These are phyloP conservation scores for Melanerpes aurifrons DNA, from an alignment of 2,113 vertebrate species.

Conservation along the genomic window DNA sequence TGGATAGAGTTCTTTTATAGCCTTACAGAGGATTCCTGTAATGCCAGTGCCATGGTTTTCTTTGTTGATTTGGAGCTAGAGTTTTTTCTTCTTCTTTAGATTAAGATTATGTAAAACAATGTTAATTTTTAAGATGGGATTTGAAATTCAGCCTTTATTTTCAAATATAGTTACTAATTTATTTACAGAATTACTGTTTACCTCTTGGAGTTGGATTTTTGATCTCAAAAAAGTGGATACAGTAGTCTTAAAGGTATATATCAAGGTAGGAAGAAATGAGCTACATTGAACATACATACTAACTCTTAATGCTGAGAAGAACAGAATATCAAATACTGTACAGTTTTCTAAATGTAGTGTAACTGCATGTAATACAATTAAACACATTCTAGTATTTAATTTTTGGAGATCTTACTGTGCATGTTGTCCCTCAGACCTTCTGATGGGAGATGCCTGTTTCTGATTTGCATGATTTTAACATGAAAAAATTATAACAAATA, in stretches of 20 bases:
- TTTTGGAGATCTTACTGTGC: not conserved
- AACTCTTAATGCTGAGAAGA: not conserved
- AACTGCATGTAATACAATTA: not conserved
- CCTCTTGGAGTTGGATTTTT: not conserved
- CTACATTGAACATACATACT: not conserved
- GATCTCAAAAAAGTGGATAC: not conserved
- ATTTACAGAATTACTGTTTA: not conserved
- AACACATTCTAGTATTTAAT: not conserved
- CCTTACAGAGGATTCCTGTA: not conserved
- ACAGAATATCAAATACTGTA: not conserved
- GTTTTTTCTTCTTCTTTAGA: not conserved
- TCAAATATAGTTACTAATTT: constrained; percentile 1
- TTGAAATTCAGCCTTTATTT: not conserved
- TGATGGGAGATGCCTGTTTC: not conserved
- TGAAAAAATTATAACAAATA: not conserved
- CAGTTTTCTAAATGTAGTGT: not conserved
- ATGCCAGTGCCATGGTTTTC: not conserved
- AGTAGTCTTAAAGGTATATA: not conserved
- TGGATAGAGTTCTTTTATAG: not conserved
- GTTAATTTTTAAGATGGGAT: not conserved
- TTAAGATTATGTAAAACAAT: no score
- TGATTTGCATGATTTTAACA: not conserved
- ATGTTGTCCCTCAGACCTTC: not conserved
- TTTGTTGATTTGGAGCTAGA: not conserved
- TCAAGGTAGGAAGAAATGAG: not conserved